Evolutionary conservation across 2,797 vertebrate genomes (phyloP).

Genomic region (Phataginus tricuspis): DNA sequence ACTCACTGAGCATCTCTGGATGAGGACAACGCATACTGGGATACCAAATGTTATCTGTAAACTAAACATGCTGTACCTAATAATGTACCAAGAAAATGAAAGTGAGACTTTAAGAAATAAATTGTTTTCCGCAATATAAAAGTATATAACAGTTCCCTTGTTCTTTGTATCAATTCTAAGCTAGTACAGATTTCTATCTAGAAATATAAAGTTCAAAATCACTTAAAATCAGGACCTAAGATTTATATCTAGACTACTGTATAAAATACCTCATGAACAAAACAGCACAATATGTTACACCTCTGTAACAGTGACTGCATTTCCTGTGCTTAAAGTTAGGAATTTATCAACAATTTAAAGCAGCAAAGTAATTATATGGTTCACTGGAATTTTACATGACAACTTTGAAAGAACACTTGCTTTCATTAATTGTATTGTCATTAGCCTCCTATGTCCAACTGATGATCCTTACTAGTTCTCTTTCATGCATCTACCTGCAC

Average conservation of each 20-base stretch:
- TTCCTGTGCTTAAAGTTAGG: background rate
- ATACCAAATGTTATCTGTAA: slow-evolving; percentile 67
- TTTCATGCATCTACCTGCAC: background rate
- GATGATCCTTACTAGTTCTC: background rate
- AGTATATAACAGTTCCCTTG: slow-evolving; percentile 23
- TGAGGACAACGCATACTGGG: slow-evolving; percentile 39
- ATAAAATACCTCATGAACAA: slow-evolving; percentile 22
- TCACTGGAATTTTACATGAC: background rate
- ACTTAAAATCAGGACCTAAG: slow-evolving; percentile 3
- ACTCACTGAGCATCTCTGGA: slow-evolving; percentile 47
- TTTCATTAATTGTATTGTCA: background rate
- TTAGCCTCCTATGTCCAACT: background rate
- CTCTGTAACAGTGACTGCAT: background rate
- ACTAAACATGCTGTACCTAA: slow-evolving; percentile 1
- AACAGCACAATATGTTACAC: background rate
- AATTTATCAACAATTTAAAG: slow-evolving; percentile 33
- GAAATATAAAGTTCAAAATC: slow-evolving; percentile 28
- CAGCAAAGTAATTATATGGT: background rate
- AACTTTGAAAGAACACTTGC: background rate
- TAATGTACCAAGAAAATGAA: slow-evolving; percentile 27
- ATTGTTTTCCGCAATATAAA: slow-evolving; percentile 26
- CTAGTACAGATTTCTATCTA: background rate
- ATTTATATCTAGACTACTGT: slow-evolving; percentile 2
- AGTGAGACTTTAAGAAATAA: slow-evolving; percentile 39
- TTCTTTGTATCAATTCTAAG: slow-evolving; percentile 27